phyloP scores from a whole-genome alignment of 1,140 invertebrate species.

The Cydia fagiglandana region DNA sequence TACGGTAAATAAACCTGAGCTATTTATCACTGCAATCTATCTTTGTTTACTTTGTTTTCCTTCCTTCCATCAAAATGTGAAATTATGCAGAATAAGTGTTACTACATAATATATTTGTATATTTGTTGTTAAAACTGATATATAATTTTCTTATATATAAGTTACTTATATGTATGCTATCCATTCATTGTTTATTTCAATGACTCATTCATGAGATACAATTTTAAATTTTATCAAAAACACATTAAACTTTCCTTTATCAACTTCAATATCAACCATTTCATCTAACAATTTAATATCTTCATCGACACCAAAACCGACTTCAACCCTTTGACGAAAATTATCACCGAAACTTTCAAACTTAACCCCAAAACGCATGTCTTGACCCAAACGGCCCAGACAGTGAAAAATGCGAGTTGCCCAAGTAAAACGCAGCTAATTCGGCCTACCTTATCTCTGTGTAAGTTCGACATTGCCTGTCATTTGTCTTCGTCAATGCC shows the following conservation, averaged over 20 bases:
- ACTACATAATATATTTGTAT: too few relatives aligned
- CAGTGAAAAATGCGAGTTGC: constrained; percentile 62
- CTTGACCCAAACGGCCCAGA: constrained; percentile 34
- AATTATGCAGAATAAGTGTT: not conserved
- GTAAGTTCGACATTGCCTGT: constrained; percentile 71
- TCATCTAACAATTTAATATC: not conserved
- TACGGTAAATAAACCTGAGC: constrained; percentile 45
- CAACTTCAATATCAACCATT: not conserved
- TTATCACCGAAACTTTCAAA: not conserved
- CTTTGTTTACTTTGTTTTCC: constrained; percentile 5
- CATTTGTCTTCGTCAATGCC: constrained; percentile 77
- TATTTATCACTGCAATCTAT: constrained; percentile 2
- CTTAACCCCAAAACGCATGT: constrained; percentile 23
- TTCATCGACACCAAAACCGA: not conserved
- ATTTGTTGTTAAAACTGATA: too few relatives aligned
- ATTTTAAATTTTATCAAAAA: too few relatives aligned
- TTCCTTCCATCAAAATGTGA: not conserved
- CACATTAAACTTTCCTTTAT: not conserved
- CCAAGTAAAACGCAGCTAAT: constrained; percentile 72
- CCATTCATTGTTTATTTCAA: too few relatives aligned
- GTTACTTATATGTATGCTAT: too few relatives aligned
- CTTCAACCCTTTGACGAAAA: constrained; percentile 4
- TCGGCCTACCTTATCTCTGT: constrained; percentile 76
- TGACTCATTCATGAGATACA: too few relatives aligned
- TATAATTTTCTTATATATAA: too few relatives aligned